Evolutionary conservation across 92 coral and sea anemone species (phyloP), one percentile per base, ranked within the genome.

Genomic region (Blastomussa wellsi): DNA sequence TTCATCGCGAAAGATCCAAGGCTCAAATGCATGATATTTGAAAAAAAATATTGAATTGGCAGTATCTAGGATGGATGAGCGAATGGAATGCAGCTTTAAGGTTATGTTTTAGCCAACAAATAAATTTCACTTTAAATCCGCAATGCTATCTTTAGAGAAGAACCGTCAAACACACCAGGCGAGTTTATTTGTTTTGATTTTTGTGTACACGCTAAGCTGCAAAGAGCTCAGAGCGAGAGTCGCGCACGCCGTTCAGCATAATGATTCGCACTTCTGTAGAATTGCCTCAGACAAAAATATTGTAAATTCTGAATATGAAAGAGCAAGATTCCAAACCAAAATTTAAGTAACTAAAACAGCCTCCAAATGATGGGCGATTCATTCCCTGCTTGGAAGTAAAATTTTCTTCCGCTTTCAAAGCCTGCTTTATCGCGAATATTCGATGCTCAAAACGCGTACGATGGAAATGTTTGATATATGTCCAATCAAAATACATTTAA

Each of bases 401-500:
- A 49, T 52, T 66, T 33, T 37, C 76, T 49, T 71, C 78, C 78
- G 71, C 78, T 71, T 55, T n/a, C 3, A 33, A 14, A 29, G 69
- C 78, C 33, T 39, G 70, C 28, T 52, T 82, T 81, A 71, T 82
- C 77, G 9, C 71, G 68, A 69, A 52, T 22, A 68, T 66, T 39
- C 47, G 28, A 7, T 28, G 85, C 64, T 81, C 48, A 52, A 81
- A n/a, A 19, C 52, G 68, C 66, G 85, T 49, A 33, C 66, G 85
- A 51, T 69, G 78, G 77, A 81, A 81, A 81, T 81, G 48, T 48
- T 33, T 35, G 49, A 22, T 22, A 79, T 24, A 82, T 71, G 51
- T 71, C 69, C 42, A 80, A 53, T 69, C 83, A 84, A 88, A 79
- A 84, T 11, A 39, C 72, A 33, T 29, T 49, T 20, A 57, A 32